phyloP scores from a whole-genome alignment of 2,888 invertebrate species.

The Siphlonurus alternatus region DNA sequence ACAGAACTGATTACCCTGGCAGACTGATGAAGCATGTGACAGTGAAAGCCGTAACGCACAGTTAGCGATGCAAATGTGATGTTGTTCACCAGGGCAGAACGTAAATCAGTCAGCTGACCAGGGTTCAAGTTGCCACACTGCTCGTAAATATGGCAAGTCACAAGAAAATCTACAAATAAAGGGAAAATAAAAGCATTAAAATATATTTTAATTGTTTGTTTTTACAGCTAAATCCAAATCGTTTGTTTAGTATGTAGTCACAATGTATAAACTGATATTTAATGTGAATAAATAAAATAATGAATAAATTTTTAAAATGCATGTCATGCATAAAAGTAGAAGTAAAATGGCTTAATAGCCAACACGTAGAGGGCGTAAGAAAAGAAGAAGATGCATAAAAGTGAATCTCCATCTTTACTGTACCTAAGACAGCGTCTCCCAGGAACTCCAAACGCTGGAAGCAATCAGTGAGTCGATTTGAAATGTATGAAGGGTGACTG shows the following conservation, averaged over 20 bases:
- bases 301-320: too few species aligned
- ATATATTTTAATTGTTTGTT: too few species aligned
- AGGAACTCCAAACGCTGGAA: conserved; percentile 86
- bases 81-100: conserved; percentile 94
- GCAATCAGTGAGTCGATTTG: conserved; percentile 66
- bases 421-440: conserved; percentile 72
- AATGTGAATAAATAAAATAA: too few species aligned
- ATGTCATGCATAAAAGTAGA: too few species aligned
- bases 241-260: too few species aligned
- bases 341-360: too few species aligned
- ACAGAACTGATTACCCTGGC: conserved; percentile 34
- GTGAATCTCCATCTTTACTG: too few species aligned
- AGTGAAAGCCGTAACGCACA: conserved; percentile 72
- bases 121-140: conserved; percentile 48
- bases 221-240: too few species aligned
- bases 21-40: conserved; percentile 41
- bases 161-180: conserved; percentile 50
- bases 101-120: conserved; percentile 78
- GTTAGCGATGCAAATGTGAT: conserved; percentile 82
- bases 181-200: too few species aligned
- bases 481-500: conserved; percentile 77
- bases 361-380: too few species aligned
- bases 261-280: too few species aligned
- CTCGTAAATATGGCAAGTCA: conserved; percentile 78
- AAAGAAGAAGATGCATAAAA: too few species aligned